A percentile compares a stretch with the other conserved stretches of the same genome.
phyloP scores from a whole-genome alignment of 1,140 invertebrate genomes.

The Watersipora subatra region DNA sequence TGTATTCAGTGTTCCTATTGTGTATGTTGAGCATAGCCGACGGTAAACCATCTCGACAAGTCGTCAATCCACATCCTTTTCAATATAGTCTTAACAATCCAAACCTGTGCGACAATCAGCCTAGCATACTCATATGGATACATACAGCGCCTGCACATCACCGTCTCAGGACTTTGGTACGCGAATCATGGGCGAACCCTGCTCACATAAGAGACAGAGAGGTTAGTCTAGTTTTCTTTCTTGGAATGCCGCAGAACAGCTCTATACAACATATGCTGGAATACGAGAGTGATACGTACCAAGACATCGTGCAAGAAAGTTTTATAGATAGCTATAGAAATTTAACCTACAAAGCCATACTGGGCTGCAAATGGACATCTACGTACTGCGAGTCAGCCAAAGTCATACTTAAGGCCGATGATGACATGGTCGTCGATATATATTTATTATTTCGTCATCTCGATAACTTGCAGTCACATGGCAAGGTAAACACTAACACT shows the following conservation, averaged over 20 bases:
- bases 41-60: background rate
- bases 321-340: conserved; percentile 68
- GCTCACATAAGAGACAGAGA: conserved; percentile 13
- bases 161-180: conserved; percentile 24
- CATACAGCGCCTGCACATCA: conserved; percentile 25
- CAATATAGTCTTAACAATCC: conserved; percentile 14
- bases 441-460: conserved; percentile 16
- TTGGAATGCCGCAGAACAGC: conserved; percentile 47
- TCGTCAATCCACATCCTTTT: conserved; percentile 16
- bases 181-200: conserved; percentile 32
- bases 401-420: conserved; percentile 44
- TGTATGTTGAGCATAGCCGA: too few relatives aligned
- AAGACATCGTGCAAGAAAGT: conserved; percentile 63
- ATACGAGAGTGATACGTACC: conserved; percentile 48
- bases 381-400: conserved; percentile 49
- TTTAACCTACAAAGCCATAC: conserved; percentile 73
- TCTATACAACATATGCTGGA: conserved; percentile 42
- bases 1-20: too few relatives aligned
- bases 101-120: conserved; percentile 5
- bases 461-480: conserved; percentile 9
- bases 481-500: conserved; percentile 9
- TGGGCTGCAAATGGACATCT: conserved; percentile 65
- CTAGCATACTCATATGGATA: conserved; percentile 22
- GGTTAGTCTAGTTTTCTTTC: conserved; percentile 48
- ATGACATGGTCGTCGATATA: conserved; percentile 46